Evolutionary conservation across 2,797 vertebrate species (phyloP).

Genomic region (Chelidonichthys spinosus): DNA sequence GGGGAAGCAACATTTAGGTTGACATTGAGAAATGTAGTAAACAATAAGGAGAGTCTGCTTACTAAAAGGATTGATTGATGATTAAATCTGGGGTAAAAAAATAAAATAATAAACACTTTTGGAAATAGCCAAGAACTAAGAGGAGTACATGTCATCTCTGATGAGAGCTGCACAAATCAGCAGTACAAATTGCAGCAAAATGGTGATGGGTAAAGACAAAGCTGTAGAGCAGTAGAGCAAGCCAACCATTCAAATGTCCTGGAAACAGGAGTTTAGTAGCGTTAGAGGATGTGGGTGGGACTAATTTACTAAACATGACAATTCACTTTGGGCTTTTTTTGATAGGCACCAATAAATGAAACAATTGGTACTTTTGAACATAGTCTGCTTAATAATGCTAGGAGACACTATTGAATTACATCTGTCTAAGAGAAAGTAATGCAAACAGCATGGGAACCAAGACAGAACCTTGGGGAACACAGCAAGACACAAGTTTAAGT

Average conservation of each 20-base stretch:
- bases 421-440: background rate
- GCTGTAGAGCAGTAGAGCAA: background rate
- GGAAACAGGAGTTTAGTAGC: no score
- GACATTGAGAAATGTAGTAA: background rate
- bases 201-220: background rate
- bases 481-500: background rate
- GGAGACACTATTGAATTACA: background rate
- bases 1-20: background rate
- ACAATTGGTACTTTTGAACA: background rate
- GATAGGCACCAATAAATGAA: background rate
- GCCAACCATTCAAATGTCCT: background rate
- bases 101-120: background rate
- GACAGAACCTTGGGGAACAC: background rate
- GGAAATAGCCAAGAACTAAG: background rate
- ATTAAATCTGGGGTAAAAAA: no score
- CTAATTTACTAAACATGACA: background rate
- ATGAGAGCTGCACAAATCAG: background rate
- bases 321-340: no score
- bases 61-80: background rate
- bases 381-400: background rate
- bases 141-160: background rate
- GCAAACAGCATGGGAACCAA: background rate
- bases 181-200: background rate
- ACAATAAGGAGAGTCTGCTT: background rate
- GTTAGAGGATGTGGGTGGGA: background rate